Percentiles rank a stretch among this genome's conserved stretches.
Conservation (phyloP, 2,797 vertebrate genomes). For the Staurois parvus region DNA sequence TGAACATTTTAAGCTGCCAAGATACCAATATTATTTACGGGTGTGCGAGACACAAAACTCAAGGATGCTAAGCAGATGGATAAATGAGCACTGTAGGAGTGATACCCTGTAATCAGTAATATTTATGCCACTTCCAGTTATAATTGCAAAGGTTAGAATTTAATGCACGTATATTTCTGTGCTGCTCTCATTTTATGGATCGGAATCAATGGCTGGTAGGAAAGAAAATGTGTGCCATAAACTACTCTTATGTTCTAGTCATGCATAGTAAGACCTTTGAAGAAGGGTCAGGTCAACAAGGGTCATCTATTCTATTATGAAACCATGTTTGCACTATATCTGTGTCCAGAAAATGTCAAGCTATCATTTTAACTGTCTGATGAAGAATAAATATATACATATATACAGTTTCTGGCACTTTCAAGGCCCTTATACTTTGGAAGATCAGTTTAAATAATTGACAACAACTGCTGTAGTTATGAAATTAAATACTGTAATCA, state of each 20-base stretch:
- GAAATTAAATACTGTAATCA: too few relatives aligned
- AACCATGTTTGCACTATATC: too few relatives aligned
- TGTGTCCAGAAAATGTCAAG: too few relatives aligned
- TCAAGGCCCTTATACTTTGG: too few relatives aligned
- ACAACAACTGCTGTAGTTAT: too few relatives aligned
- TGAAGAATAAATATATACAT: too few relatives aligned
- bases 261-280: not conserved
- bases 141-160: slow-evolving; percentile 5
- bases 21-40: slow-evolving; percentile 1
- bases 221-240: not conserved
- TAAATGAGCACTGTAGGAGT: not conserved
- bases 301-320: too few relatives aligned
- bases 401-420: too few relatives aligned
- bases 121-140: slow-evolving; percentile 6
- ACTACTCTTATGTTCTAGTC: not conserved
- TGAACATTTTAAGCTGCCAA: not conserved
- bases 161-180: not conserved
- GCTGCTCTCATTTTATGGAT: not conserved
- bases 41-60: slow-evolving; percentile 17
- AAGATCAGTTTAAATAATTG: too few relatives aligned
- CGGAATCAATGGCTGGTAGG: not conserved
- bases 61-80: slow-evolving; percentile 30
- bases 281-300: too few relatives aligned
- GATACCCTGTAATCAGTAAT: not conserved
- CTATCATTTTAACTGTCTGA: too few relatives aligned